These are phyloP conservation scores for Drosophila helvetica DNA, from an alignment of 2,888 invertebrate genomes.

Conservation along the genomic window DNA sequence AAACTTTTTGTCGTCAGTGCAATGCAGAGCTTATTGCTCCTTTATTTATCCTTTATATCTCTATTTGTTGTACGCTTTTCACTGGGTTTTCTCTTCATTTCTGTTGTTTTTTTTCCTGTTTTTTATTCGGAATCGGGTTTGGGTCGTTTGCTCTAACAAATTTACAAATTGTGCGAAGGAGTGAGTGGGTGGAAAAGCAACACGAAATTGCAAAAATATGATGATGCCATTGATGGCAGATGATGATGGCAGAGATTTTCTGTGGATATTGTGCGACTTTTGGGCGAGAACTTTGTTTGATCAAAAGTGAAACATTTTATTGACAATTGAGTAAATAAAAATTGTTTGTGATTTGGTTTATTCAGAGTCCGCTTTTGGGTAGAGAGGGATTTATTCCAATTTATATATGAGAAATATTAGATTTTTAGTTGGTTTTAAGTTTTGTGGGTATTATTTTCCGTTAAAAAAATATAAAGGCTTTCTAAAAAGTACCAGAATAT, in stretches of 20 bases:
- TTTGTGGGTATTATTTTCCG: too few species aligned
- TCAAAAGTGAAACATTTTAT: slow-evolving; percentile 18
- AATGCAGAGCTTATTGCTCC: slow-evolving; percentile 32
- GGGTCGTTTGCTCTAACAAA: slow-evolving; percentile 57
- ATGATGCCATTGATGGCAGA: slow-evolving; percentile 23
- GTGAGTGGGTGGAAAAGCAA: slow-evolving; percentile 39
- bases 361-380: background rate
- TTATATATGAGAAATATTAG: background rate
- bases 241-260: slow-evolving; percentile 38
- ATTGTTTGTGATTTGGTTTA: background rate
- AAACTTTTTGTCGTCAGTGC: slow-evolving; percentile 37
- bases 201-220: slow-evolving; percentile 73
- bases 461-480: too few species aligned
- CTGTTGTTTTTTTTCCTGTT: slow-evolving; percentile 24
- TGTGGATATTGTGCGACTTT: slow-evolving; percentile 38
- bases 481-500: too few species aligned
- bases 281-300: slow-evolving; percentile 17
- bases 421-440: too few species aligned
- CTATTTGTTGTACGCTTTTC: slow-evolving; percentile 19
- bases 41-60: slow-evolving; percentile 31
- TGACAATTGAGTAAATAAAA: slow-evolving; percentile 20
- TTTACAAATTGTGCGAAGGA: slow-evolving; percentile 70
- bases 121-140: slow-evolving; percentile 14
- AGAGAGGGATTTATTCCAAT: too few species aligned
- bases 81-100: slow-evolving; percentile 11